These are phyloP conservation scores for Icerya purchasi DNA, from an alignment of 2,888 invertebrate species.

Conservation along the genomic window DNA sequence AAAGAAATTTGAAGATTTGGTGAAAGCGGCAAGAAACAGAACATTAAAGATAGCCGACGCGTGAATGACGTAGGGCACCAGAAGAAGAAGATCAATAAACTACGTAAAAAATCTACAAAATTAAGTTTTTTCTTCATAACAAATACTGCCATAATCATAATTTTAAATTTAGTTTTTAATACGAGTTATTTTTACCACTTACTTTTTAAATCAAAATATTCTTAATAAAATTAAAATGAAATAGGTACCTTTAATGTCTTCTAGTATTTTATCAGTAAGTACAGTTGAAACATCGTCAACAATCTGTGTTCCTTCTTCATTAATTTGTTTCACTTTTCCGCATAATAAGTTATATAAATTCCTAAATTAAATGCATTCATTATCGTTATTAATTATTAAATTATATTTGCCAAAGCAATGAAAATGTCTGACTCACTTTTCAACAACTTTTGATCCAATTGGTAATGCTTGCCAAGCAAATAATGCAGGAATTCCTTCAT, in stretches of 20 bases:
- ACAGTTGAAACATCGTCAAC: constrained; percentile 1
- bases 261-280: constrained; percentile 27
- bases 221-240: too few species aligned
- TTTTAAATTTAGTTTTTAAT: too few species aligned
- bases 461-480: constrained; percentile 65
- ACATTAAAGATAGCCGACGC: too few species aligned
- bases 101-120: too few species aligned
- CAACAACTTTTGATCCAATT: constrained; percentile 49
- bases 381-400: not conserved
- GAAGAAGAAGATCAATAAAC: too few species aligned
- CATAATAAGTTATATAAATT: constrained; percentile 2
- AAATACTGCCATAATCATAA: too few species aligned
- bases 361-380: not conserved
- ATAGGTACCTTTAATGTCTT: constrained; percentile 33
- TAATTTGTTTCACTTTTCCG: constrained; percentile 7
- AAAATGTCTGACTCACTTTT: constrained; percentile 32
- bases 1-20: too few species aligned
- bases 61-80: too few species aligned
- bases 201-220: too few species aligned
- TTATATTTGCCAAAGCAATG: not conserved
- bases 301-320: not conserved
- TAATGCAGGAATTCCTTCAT: constrained; percentile 65
- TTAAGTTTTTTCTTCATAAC: too few species aligned
- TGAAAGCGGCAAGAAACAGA: too few species aligned
- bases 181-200: too few species aligned